Conservation (phyloP, 2,888 invertebrate species). For the Hyposoter dolosus region DNA sequence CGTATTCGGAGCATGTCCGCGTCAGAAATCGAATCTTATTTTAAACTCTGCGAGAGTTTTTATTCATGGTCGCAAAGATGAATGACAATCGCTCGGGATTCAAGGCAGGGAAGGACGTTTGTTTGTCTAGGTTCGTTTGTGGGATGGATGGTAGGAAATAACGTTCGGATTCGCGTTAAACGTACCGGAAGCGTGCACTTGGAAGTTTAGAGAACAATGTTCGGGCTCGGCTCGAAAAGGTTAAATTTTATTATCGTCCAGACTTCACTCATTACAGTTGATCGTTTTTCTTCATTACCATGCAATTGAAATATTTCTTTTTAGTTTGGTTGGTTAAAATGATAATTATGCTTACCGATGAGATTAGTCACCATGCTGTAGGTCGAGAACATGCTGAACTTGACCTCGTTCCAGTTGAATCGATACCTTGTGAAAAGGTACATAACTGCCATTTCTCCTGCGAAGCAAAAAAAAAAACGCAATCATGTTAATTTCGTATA, state of each 20-base stretch:
- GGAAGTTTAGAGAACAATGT: conserved; percentile 19
- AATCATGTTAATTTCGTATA: background rate
- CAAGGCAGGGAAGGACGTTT: conserved; percentile 53
- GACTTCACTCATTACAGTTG: conserved; percentile 42
- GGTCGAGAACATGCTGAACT: conserved; percentile 94
- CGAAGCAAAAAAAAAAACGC: conserved; percentile 75
- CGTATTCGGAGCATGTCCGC: background rate
- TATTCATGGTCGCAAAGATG: conserved; percentile 41
- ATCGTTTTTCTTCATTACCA: conserved; percentile 49
- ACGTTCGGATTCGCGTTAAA: background rate
- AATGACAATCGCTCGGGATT: conserved; percentile 47
- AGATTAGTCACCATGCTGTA: conserved; percentile 94
- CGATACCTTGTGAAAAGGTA: conserved; percentile 93
- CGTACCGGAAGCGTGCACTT: conserved; percentile 40
- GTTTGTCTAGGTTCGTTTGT: conserved; percentile 6
- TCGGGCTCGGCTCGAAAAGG: conserved; percentile 40
- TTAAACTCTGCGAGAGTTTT: background rate
- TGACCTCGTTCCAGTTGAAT: conserved; percentile 95
- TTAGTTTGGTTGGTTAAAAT: background rate
- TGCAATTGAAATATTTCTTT: background rate
- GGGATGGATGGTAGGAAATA: conserved; percentile 38
- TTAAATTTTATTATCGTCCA: conserved; percentile 16
- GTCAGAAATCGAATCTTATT: background rate
- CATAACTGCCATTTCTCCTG: conserved; percentile 94
- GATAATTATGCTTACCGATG: conserved; percentile 87